Base-by-base conservation (phyloP, 2,113 vertebrate species). In the Colinus virginianus region DNA sequence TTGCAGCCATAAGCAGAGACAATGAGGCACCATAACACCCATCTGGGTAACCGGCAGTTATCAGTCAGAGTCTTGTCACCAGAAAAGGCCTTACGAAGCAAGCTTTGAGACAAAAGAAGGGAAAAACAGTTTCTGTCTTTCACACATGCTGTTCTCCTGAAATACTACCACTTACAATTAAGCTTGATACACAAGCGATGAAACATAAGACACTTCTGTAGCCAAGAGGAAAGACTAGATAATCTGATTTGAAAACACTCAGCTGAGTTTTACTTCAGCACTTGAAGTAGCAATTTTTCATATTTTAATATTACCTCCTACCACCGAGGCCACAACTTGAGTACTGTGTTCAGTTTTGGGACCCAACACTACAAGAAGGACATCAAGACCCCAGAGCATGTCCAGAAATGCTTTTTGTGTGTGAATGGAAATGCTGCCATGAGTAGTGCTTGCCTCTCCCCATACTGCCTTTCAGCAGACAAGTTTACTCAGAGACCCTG, bases 401-500 rank as follows among this genome's bases (percentile, higher is more conserved):
- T 26, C 7, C 49, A 15, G 25, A 51, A 13, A 51, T 46, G 45
- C 18, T 45, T 45, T 0, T 6, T 38, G 68, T 69, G 32, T 13
- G 45, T 21, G 28, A 62, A 25, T 62, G 6, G 13, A 76, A 40
- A 55, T 17, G 9, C 8, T 69, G 19, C 13, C 63, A 69, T 8
- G 0, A 2, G 46, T 8, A 69, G 40, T 34, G 30, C 7, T 34
- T 55, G 53, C 8, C 46, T 4, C 6, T n/a, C 3, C 14, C 12
- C 4, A 12, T 23, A 25, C 23, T 34, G 18, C 3, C 15, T 46
- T n/a, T 55, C 18, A 23, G 28, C 22, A 34, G 40, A 12, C 28
- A 80, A 56, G 21, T 2, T 34, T 63, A 0, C 0, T 12, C 1
- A 2, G 25, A 49, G 42, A 56, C n/a, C 18, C 28, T 15, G 22